phyloP scores from a whole-genome alignment of 2,113 vertebrate genomes.

The Boulengeromyrus knoepffleri region DNA sequence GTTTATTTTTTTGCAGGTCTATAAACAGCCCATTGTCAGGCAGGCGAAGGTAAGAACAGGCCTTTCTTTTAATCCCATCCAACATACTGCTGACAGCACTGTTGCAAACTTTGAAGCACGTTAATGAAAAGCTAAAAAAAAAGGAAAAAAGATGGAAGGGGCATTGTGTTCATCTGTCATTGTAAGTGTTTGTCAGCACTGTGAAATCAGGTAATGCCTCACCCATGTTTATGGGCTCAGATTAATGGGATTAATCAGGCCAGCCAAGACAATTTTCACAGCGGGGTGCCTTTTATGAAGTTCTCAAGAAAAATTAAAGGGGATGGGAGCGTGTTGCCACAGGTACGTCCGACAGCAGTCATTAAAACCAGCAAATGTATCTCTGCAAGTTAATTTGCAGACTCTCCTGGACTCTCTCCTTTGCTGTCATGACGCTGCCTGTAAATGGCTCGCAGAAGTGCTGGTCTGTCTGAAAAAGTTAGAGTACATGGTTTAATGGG shows the following conservation, averaged over 20 bases:
- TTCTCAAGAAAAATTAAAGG: neutral
- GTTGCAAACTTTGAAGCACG: neutral
- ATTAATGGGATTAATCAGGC: constrained; percentile 15
- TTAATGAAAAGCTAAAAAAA: neutral
- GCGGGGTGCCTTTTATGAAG: neutral
- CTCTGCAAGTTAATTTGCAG: neutral
- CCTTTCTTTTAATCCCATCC: neutral
- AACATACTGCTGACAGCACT: neutral
- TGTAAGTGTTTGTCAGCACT: neutral
- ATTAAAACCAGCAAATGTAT: neutral
- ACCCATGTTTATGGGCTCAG: neutral
- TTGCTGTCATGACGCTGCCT: neutral
- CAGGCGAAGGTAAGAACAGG: neutral
- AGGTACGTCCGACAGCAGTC: neutral
- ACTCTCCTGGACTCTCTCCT: neutral
- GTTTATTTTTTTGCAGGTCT: neutral
- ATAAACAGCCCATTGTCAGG: neutral
- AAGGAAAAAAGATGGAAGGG: neutral
- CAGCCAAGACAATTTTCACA: neutral
- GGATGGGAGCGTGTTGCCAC: neutral
- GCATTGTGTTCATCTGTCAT: neutral
- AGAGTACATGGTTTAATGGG: neutral
- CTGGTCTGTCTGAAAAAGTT: neutral
- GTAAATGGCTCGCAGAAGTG: neutral
- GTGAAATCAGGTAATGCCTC: neutral